Evolutionary conservation across 2,113 vertebrate genomes (phyloP), one percentile per base, ranked within the genome.

Genomic region (Melospiza georgiana): DNA sequence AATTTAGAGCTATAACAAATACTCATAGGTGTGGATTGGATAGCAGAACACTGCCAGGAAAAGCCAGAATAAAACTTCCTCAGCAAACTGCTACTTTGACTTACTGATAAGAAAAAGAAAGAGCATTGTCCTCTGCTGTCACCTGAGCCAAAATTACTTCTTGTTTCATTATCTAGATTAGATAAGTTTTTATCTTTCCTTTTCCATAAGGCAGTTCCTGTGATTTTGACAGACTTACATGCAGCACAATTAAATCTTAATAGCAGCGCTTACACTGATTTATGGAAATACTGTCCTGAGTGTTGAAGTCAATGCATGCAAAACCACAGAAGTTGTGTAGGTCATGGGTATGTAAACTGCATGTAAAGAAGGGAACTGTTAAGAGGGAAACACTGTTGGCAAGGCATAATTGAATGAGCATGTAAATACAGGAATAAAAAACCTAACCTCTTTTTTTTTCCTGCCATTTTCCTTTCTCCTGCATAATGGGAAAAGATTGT

Each of bases 121-220:
- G 76, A 82, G 49, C 52, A 73, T 97, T 94, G 84, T 95, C 84
- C 57, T 95, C 59, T 92, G 48, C 74, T 94, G 93, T 90, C 90
- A 89, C 69, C 67, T 79, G 55, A 94, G 62, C 67, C 82, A 90
- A 87, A 96, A 95, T 82, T 77, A 85, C 79, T 84, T 79, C 63
- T 84, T 83, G 44, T 76, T 95, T 90, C 65, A 41, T 95, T 90
- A 78, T 93, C 79, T 81, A 49, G 44, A 93, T 95, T 65, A 84
- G 95, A 95, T 96, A 94, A 87, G n/a, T 91, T 92, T 95, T 96
- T 93, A 74, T 96, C 94, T 89, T 85, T 87, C 30, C 15, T 88
- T 68, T 96, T 94, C 67, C 51, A 57, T 93, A 87, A 73, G 84
- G 74, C 46, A 86, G 43, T 95, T 96, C 63, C 66, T 90, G 89